Evolutionary conservation across 2,113 vertebrate genomes (phyloP).

Genomic region (Halcyon senegalensis): DNA sequence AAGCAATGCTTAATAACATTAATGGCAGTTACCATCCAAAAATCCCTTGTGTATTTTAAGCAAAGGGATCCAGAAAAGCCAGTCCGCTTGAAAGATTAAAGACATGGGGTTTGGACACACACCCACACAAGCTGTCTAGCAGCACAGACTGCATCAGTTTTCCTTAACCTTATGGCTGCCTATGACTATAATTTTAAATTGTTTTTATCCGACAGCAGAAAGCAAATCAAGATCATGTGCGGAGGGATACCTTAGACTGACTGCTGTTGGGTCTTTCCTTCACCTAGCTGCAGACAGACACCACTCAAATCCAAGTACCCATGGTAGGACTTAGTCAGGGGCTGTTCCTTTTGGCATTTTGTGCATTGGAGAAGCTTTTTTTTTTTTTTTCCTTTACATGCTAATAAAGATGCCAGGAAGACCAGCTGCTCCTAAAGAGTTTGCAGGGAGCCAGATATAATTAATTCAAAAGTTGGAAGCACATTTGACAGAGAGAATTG

Average conservation of each 20-base stretch:
- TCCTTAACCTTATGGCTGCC: neutral
- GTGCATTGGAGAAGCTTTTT: neutral
- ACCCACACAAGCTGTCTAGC: slow-evolving; percentile 14
- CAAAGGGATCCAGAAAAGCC: slow-evolving; percentile 4
- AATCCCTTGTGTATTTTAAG: neutral
- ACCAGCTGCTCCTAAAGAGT: slow-evolving; percentile 30
- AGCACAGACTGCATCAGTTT: slow-evolving; percentile 10
- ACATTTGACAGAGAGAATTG: slow-evolving; percentile 12
- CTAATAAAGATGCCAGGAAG: slow-evolving; percentile 47
- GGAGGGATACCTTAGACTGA: neutral
- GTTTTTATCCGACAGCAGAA: neutral
- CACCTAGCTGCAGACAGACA: neutral
- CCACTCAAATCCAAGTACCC: fast-evolving
- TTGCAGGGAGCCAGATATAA: slow-evolving; percentile 26
- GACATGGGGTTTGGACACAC: neutral
- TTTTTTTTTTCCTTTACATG: slow-evolving; percentile 1
- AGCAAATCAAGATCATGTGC: neutral
- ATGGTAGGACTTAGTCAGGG: neutral
- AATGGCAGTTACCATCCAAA: neutral
- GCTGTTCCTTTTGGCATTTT: neutral
- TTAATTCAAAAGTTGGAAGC: slow-evolving; percentile 56
- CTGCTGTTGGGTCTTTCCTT: neutral
- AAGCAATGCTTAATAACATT: neutral
- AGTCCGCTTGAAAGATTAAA: slow-evolving; percentile 17
- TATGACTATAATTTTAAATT: neutral